These are phyloP conservation scores for roundworm (Caenorhabditis elegans) DNA, from an alignment of 1,140 invertebrate genomes.

Conservation along the genomic window WBcel235 BX284605.5:12905001-12905500, in stretches of 20 bases:
- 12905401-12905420: too few relatives aligned
- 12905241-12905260: too few relatives aligned
- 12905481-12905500: too few relatives aligned
- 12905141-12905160: not conserved
- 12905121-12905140: not conserved
- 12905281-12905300: not conserved
- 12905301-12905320: not conserved
- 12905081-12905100: not conserved
- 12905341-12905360: not conserved
- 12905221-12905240: too few relatives aligned
- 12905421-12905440: too few relatives aligned
- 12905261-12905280: conserved; percentile 1
- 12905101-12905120: not conserved
- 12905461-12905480: too few relatives aligned
- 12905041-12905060: conserved; percentile 18
- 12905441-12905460: too few relatives aligned
- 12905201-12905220: not conserved
- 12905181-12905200: not conserved
- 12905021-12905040: conserved; percentile 31
- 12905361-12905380: not conserved
- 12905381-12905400: too few relatives aligned
- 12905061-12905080: conserved; percentile 24
- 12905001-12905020: not conserved
- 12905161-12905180: not conserved
- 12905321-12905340: not conserved